These are phyloP conservation scores for Lophotis ruficrista DNA, from an alignment of 2,113 vertebrate species.

Conservation along the genomic window DNA sequence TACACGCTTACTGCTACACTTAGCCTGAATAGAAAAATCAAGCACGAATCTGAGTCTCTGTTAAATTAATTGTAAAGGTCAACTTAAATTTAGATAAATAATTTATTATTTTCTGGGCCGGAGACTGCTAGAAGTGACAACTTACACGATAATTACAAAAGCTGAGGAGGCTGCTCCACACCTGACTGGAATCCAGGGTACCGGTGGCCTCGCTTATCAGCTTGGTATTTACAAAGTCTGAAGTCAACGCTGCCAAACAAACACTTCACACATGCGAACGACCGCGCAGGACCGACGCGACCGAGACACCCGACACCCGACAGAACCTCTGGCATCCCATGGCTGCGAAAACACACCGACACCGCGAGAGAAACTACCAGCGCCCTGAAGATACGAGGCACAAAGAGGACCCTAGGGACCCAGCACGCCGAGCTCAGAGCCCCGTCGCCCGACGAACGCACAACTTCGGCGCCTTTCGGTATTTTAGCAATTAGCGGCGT, in stretches of 20 bases:
- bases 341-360: accelerated
- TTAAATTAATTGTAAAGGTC: background rate
- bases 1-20: background rate
- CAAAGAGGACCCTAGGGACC: background rate
- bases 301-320: accelerated
- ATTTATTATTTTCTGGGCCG: background rate
- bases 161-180: background rate
- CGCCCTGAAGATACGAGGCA: accelerated
- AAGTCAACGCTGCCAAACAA: background rate
- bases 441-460: accelerated
- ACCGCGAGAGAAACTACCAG: accelerated
- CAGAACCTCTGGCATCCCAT: background rate
- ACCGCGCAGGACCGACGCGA: background rate
- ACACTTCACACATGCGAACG: background rate
- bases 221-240: background rate
- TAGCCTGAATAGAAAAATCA: accelerated
- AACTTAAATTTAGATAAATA: background rate
- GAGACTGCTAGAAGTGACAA: background rate
- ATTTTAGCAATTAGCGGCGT: background rate
- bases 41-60: background rate
- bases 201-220: accelerated
- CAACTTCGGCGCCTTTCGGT: accelerated
- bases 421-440: no score
- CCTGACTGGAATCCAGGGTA: background rate
- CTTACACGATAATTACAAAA: accelerated